Evolutionary conservation across 2,797 vertebrate genomes (phyloP), one percentile per base, ranked within the genome.

Genomic region (Danio tinwini): DNA sequence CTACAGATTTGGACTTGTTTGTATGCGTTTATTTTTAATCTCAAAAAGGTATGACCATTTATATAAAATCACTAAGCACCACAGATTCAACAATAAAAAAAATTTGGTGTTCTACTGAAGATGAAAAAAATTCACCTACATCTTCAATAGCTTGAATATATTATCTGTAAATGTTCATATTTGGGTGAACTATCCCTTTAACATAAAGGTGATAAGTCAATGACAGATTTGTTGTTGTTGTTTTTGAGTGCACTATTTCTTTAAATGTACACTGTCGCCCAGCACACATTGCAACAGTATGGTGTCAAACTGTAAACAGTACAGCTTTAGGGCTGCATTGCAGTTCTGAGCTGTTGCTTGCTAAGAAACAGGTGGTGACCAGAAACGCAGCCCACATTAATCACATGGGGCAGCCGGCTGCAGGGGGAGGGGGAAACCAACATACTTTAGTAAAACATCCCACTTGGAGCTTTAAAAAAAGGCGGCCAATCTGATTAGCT

Each of bases 401-500:
- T 72, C 64, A 71, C 29, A 78, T 21, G 53, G 7, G 68, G 47
- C n/a, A 37, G 56, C 49, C 55, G 37, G 37, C 14, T 14, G 6
- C 56, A 42, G 56, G 64, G 65, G 6, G 2, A 9, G 49, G 75
- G 67, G 47, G 53, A 13, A 67, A 55, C 44, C 5, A 17, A 70
- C 10, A 16, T 17, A 72, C 40, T 53, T 68, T 2, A 45, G 29
- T 59, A 82, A 53, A 56, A 63, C 11, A 16, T 65, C 56, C 80
- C 73, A 74, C 79, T 77, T 65, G 55, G 58, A 77, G 58, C 72
- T 76, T 72, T 68, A 7, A 64, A 67, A 67, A 81, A 85, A 71
- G 58, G 74, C 69, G 74, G 78, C 45, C 74, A 83, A 77, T 80
- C 79, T 82, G 84, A 85, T 85, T 76, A 83, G 68, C 72, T 47